Evolutionary conservation across 1,140 invertebrate species (phyloP), one percentile per base, ranked within the genome.

Genomic region (Dendrolimus punctatus): DNA sequence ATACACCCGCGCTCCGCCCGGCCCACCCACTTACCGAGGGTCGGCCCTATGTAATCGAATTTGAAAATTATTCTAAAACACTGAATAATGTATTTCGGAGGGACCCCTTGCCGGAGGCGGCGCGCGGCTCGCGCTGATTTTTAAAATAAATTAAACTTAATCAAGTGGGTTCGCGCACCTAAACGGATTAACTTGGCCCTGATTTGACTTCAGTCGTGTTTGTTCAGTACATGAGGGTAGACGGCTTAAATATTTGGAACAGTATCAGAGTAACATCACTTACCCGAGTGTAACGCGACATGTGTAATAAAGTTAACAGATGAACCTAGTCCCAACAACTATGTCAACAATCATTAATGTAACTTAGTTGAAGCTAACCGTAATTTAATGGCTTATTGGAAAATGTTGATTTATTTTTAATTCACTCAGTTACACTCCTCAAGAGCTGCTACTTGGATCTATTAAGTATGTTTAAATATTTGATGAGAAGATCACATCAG

Each of bases 1-100:
- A 86, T 84, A 86, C 79, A 71, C 78, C 77, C 73, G 76, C 77
- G 73, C 69, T 53, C 61, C 73, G 71, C 78, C 77, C 82, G 74
- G 74, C 82, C 82, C 82, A 81, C 82, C 82, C 82, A 84, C 82
- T 85, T 81, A 84, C 82, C 68, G 67, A 82, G 76, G 77, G 77
- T 81, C 80, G 77, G 76, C 66, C 80, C 82, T 86, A 86, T 86
- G 83, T 86, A 86, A 86, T 86, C 83, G 83, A 86, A 86, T 86
- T 86, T 84, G 83, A 86, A 86, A 86, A 86, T 86, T 86, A 86
- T 86, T 86, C 83, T 86, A 86, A 86, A 86, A 86, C 83, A 86
- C 83, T 86, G 80, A 86, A 86, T 86, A 86, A 86, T 86, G 83
- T 86, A 86, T 86, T 82, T 76, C 65, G 73, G 60, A 75, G 79